Evolutionary conservation across 2,797 vertebrate genomes (phyloP).

Genomic region (Poecilia gillii): DNA sequence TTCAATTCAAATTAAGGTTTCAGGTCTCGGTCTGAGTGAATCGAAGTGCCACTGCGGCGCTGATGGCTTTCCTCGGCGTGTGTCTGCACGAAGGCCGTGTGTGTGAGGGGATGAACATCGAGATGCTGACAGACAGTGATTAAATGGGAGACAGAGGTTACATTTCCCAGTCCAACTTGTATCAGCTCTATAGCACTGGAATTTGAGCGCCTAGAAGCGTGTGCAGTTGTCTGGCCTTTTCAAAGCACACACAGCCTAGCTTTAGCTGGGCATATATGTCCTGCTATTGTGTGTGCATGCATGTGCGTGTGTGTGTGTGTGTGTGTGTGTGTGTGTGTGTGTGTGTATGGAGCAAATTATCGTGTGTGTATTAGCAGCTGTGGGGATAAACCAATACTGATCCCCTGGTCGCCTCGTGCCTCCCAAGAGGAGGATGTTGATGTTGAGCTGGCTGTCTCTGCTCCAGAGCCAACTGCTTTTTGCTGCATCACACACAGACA

Average conservation of each 20-base stretch:
- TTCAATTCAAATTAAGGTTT: constrained; percentile 63
- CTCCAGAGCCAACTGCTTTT: constrained; percentile 69
- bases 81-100: constrained; percentile 22
- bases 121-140: constrained; percentile 55
- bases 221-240: constrained; percentile 41
- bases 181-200: constrained; percentile 38
- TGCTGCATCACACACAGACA: constrained; percentile 68
- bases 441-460: constrained; percentile 77
- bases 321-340: constrained; percentile 20
- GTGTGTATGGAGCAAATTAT: constrained; percentile 39
- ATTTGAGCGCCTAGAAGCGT: constrained; percentile 13
- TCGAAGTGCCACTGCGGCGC: constrained; percentile 51
- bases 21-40: constrained; percentile 56
- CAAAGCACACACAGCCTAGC: constrained; percentile 45
- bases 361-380: constrained; percentile 71
- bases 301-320: constrained; percentile 49
- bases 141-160: constrained; percentile 50
- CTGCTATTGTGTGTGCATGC: constrained; percentile 31
- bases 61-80: constrained; percentile 61
- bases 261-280: constrained; percentile 35
- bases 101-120: constrained; percentile 34
- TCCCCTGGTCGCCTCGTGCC: constrained; percentile 74
- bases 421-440: constrained; percentile 80
- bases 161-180: constrained; percentile 58
- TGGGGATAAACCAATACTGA: constrained; percentile 77